A percentile compares a stretch with the other conserved stretches of the same genome.
These are phyloP conservation scores for Cantharis rufa DNA, from an alignment of 2,888 invertebrate species.

Conservation along the genomic window DNA sequence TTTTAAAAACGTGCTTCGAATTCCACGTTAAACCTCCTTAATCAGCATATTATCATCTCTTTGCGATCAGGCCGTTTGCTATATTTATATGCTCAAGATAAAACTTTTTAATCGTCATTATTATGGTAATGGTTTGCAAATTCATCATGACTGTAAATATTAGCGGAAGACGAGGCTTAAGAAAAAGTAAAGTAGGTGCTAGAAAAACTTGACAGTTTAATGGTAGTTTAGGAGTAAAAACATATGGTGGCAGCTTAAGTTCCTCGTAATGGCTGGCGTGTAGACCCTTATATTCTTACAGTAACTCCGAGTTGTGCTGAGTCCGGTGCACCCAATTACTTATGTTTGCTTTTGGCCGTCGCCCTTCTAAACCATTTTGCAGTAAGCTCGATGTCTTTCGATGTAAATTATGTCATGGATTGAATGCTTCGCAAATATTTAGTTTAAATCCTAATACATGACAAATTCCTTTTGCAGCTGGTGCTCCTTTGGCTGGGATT, in stretches of 20 bases:
- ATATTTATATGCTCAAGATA: background rate
- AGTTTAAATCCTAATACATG: conserved; percentile 32
- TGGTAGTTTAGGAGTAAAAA: conserved; percentile 38
- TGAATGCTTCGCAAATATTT: conserved; percentile 45
- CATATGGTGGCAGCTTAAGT: conserved; percentile 38
- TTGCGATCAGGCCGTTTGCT: background rate
- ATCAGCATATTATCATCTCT: background rate
- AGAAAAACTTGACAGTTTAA: conserved; percentile 42
- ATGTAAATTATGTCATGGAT: conserved; percentile 42
- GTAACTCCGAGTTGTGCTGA: conserved; percentile 10
- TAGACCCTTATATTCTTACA: conserved; percentile 27
- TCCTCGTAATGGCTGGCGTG: conserved; percentile 32
- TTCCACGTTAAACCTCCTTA: background rate
- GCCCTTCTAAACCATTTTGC: conserved; percentile 29
- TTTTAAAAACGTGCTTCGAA: background rate
- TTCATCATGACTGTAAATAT: conserved; percentile 41
- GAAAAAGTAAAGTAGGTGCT: conserved; percentile 31
- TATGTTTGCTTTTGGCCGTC: conserved; percentile 36
- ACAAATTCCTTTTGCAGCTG: conserved; percentile 12
- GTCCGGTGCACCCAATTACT: conserved; percentile 39
- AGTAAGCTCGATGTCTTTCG: conserved; percentile 32
- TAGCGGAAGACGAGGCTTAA: conserved; percentile 32
- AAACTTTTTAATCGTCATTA: conserved; percentile 19
- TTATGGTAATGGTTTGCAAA: conserved; percentile 39
- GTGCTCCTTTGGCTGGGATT: background rate